Evolutionary conservation across 2,797 vertebrate genomes (phyloP), one percentile per base, ranked within the genome.

Genomic region (Vultur gryphus): DNA sequence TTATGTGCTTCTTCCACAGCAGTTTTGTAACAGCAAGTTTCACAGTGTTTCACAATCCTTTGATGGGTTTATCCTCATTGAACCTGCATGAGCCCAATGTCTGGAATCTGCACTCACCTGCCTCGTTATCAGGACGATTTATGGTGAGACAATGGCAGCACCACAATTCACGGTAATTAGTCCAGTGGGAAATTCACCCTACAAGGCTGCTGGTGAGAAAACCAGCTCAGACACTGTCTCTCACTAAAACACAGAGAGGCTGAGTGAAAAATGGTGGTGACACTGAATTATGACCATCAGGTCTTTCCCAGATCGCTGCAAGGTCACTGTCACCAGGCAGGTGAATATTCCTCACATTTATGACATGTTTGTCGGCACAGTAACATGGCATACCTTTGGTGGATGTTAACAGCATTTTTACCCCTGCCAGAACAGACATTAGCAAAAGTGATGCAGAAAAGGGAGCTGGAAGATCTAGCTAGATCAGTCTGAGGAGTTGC

Each of bases 311-410:
- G 73, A 39, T 29, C n/a, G 3, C 17, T 73, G 23, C 55, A 70
- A 79, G 59, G 52, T 43, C 44, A 24, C 61, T 59, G 37, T 41
- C 58, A 71, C 3, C 13, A 39, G 16, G 23, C 14, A 61, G 54
- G 51, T 2, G 21, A 85, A 65, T 28, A n/a, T 81, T 73, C 5
- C 37, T 37, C 41, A 9, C 3, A 4, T 62, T 86, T 61, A 37
- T 67, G 35, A 24, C 16, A 2, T 13, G 2, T 72, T 58, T 26
- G n/a, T 58, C 4, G 1, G 21, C 21, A 37, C 12, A 23, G 31
- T 26, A n/a, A 29, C 2, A 2, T 12, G n/a, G 3, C 2, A 0
- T 20, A 13, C 21, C 14, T 84, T 44, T 29, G 31, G 24, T 37
- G 43, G 11, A 7, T 9, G 7, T 29, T 35, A 59, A 70, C 8